phyloP scores from a whole-genome alignment of 1,140 invertebrate genomes.

The Drosophila tristis region DNA sequence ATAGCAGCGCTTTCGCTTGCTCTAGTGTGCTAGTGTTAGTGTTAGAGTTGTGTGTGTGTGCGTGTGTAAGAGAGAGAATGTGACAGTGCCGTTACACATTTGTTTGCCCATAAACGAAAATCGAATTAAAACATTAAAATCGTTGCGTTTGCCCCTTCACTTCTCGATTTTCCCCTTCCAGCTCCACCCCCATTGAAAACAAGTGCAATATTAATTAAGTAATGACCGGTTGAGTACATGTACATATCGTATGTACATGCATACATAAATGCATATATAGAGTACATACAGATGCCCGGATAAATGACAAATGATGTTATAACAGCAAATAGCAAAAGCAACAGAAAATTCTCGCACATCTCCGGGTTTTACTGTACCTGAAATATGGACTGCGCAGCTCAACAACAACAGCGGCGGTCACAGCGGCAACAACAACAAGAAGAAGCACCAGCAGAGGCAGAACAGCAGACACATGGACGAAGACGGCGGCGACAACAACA shows the following conservation, averaged over 20 bases:
- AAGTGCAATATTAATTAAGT: constrained; percentile 75
- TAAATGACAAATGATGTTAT: constrained; percentile 26
- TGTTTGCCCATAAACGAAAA: constrained; percentile 55
- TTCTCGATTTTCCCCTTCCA: constrained; percentile 18
- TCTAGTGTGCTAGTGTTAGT: constrained; percentile 8
- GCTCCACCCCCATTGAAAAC: constrained; percentile 40
- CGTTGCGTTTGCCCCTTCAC: constrained; percentile 6
- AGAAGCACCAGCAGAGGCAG: constrained; percentile 3
- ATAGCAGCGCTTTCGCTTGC: constrained; percentile 56
- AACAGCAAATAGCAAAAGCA: constrained; percentile 30
- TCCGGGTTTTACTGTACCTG: constrained; percentile 61
- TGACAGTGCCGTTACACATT: constrained; percentile 67
- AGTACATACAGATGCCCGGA: too few relatives aligned
- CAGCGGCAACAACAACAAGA: constrained; percentile 14
- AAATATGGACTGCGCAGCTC: constrained; percentile 54
- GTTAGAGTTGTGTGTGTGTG: not conserved
- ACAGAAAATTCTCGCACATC: constrained; percentile 39
- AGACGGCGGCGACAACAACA: constrained; percentile 27
- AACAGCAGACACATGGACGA: constrained; percentile 25
- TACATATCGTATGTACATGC: constrained; percentile 10
- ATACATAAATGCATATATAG: constrained; percentile 22
- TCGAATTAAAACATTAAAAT: constrained; percentile 40
- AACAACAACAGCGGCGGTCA: constrained; percentile 31
- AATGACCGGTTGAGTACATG: constrained; percentile 36
- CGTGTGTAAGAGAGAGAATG: constrained; percentile 9